phyloP scores from a whole-genome alignment of 2,888 invertebrate genomes.

The Nymphalis urticae region DNA sequence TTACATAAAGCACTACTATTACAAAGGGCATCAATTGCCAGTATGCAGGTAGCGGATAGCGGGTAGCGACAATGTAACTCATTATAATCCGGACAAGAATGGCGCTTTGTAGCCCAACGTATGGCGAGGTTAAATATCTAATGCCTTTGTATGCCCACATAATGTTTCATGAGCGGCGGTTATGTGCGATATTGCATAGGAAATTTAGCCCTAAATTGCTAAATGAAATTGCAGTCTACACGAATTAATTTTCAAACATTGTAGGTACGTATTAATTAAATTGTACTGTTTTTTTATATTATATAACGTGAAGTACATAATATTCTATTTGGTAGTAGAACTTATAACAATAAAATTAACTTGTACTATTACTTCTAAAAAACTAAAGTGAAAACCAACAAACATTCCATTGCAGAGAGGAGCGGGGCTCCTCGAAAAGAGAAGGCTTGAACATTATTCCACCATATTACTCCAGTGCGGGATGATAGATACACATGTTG shows the following conservation, averaged over 20 bases:
- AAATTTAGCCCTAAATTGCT: conserved; percentile 41
- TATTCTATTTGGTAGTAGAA: neutral
- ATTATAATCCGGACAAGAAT: conserved; percentile 67
- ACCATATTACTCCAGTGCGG: too few species aligned
- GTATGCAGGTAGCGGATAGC: conserved; percentile 40
- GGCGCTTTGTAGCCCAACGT: conserved; percentile 57
- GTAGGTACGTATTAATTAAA: conserved; percentile 19
- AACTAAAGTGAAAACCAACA: too few species aligned
- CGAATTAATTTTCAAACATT: conserved; percentile 29
- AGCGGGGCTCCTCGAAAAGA: too few species aligned
- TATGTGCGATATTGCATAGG: conserved; percentile 42
- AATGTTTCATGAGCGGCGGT: conserved; percentile 43
- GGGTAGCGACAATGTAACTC: conserved; percentile 63
- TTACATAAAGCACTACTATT: conserved; percentile 19
- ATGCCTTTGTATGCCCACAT: conserved; percentile 46
- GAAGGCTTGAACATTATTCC: too few species aligned
- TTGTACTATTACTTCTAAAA: too few species aligned
- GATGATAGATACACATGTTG: too few species aligned
- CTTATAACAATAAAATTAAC: neutral
- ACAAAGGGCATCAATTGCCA: conserved; percentile 41
- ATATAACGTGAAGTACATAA: neutral
- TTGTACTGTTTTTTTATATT: conserved; percentile 17
- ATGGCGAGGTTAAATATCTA: conserved; percentile 57
- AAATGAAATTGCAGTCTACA: conserved; percentile 37
- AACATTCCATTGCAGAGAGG: too few species aligned